These are phyloP conservation scores for Neria commutata DNA, from an alignment of 2,888 invertebrate genomes.

Conservation along the genomic window DNA sequence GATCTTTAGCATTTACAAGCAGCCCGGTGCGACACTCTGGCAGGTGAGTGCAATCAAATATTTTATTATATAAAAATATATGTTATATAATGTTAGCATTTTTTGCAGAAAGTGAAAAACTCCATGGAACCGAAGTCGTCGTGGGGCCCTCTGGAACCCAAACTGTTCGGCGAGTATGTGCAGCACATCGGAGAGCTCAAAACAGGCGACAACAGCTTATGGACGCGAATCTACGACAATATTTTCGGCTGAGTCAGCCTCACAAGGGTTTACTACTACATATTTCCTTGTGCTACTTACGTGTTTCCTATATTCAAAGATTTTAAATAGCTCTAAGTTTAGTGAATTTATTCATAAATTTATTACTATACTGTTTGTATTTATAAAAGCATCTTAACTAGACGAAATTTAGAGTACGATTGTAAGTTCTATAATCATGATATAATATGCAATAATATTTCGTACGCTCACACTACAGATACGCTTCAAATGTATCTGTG, in stretches of 20 bases:
- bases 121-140: constrained; percentile 48
- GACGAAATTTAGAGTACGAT: no score
- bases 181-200: constrained; percentile 35
- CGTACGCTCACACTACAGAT: no score
- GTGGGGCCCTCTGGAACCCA: constrained; percentile 58
- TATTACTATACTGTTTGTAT: no score
- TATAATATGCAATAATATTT: no score
- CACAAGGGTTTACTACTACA: no score
- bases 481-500: no score
- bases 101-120: constrained; percentile 50
- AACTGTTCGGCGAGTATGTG: constrained; percentile 62
- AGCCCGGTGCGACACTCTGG: constrained; percentile 42
- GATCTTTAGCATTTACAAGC: constrained; percentile 50
- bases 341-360: no score
- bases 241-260: constrained; percentile 47
- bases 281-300: no score
- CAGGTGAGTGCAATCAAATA: constrained; percentile 28
- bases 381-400: no score
- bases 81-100: neutral
- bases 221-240: constrained; percentile 46
- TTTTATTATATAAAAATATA: neutral
- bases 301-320: no score
- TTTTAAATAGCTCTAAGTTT: no score
- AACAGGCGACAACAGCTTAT: constrained; percentile 22
- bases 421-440: no score